Conservation (phyloP, 1,140 invertebrate genomes). For the Homalodisca vitripennis region DNA sequence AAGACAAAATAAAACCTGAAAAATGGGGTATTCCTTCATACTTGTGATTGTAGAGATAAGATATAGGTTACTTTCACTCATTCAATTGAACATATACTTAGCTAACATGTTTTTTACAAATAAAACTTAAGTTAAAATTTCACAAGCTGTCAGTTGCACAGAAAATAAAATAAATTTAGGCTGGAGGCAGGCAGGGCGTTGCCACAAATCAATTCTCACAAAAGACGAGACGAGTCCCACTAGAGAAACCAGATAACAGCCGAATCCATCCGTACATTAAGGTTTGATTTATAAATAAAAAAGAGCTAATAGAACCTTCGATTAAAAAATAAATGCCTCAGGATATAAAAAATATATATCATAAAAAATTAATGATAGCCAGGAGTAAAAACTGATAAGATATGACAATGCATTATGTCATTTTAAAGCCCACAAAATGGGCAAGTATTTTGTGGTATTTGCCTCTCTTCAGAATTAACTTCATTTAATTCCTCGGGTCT, state of each 20-base stretch:
- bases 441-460: too few relatives aligned
- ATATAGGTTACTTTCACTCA: constrained; percentile 14
- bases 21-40: too few relatives aligned
- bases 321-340: constrained; percentile 29
- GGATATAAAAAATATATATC: constrained; percentile 14
- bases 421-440: too few relatives aligned
- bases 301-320: constrained; percentile 1
- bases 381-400: too few relatives aligned
- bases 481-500: too few relatives aligned
- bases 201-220: too few relatives aligned
- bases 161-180: constrained; percentile 3
- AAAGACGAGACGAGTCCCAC: background rate
- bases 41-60: too few relatives aligned
- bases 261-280: background rate
- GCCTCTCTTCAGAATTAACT: too few relatives aligned
- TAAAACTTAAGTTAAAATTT: constrained; percentile 23
- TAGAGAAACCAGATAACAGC: constrained; percentile 1
- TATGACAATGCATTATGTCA: too few relatives aligned
- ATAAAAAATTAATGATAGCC: too few relatives aligned
- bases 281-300: constrained; percentile 17
- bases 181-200: background rate
- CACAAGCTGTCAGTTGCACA: constrained; percentile 9
- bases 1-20: too few relatives aligned
- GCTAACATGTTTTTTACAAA: constrained; percentile 23
- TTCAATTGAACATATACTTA: constrained; percentile 3